Conservation (phyloP, 2,888 invertebrate species). For the Epinotia nisella region DNA sequence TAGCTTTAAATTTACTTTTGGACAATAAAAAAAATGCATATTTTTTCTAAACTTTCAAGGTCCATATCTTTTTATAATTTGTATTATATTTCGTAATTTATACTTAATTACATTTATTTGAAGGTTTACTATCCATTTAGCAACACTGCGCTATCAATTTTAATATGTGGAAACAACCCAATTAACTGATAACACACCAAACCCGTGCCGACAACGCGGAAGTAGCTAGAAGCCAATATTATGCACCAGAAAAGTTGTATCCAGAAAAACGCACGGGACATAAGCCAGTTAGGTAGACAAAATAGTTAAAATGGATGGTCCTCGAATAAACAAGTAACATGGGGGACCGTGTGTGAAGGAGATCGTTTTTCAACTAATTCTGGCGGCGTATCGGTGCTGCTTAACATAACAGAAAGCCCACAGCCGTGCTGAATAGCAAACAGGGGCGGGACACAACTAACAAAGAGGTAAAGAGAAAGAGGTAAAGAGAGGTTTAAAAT, state of each 20-base stretch:
- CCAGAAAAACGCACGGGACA: neutral
- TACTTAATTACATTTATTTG: too few relatives aligned
- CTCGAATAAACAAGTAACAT: slow-evolving; percentile 23
- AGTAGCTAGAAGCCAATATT: too few relatives aligned
- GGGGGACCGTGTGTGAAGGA: slow-evolving; percentile 26
- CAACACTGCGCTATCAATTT: too few relatives aligned
- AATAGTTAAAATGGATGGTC: slow-evolving; percentile 21
- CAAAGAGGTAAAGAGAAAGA: slow-evolving; percentile 6
- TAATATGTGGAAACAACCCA: too few relatives aligned
- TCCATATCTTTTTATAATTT: too few relatives aligned
- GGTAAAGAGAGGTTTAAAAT: neutral
- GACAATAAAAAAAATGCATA: too few relatives aligned
- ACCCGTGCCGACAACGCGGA: too few relatives aligned
- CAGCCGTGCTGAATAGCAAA: slow-evolving; percentile 35
- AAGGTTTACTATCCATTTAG: too few relatives aligned
- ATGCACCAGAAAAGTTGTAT: neutral
- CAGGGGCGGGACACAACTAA: slow-evolving; percentile 5
- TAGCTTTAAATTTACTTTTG: too few relatives aligned
- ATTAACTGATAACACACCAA: too few relatives aligned
- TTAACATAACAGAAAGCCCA: slow-evolving; percentile 42
- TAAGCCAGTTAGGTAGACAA: neutral
- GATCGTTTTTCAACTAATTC: slow-evolving; percentile 44
- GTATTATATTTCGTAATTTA: too few relatives aligned
- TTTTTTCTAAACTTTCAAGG: too few relatives aligned
- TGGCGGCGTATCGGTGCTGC: slow-evolving; percentile 37